phyloP scores from a whole-genome alignment of 2,113 vertebrate species.

The Xiphias gladius region DNA sequence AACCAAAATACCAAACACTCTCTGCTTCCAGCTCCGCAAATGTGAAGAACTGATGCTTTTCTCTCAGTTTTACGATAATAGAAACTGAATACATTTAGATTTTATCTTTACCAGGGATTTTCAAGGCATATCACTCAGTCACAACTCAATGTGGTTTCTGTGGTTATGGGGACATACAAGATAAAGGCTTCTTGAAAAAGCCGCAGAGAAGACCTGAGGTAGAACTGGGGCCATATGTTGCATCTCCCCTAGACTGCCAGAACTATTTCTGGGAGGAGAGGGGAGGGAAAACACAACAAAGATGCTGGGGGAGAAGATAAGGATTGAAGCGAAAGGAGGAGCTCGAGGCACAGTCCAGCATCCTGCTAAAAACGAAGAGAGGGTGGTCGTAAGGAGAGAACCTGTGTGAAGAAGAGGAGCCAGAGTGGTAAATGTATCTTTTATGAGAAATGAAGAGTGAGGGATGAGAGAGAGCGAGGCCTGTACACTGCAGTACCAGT shows the following conservation, averaged over 20 bases:
- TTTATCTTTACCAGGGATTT: background rate
- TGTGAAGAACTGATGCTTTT: no score
- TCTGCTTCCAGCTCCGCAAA: no score
- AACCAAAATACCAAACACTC: no score
- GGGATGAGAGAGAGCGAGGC: constrained; percentile 5
- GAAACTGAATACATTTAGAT: no score
- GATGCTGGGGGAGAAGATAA: constrained; percentile 39
- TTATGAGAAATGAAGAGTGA: constrained; percentile 28
- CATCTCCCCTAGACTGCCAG: constrained; percentile 60
- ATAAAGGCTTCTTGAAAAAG: constrained; percentile 37
- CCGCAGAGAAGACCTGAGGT: constrained; percentile 58
- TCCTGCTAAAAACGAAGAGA: constrained; percentile 3
- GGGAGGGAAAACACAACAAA: constrained; percentile 36
- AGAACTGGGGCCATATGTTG: constrained; percentile 67
- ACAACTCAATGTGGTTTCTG: background rate
- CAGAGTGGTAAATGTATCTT: constrained; percentile 30
- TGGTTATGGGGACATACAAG: background rate
- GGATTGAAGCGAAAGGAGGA: constrained; percentile 27
- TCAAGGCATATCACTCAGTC: background rate
- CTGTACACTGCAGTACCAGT: constrained; percentile 44
- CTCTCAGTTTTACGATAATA: no score
- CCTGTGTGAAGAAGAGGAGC: background rate
- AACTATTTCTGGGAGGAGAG: constrained; percentile 42
- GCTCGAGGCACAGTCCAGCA: constrained; percentile 19
- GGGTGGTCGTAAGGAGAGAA: background rate